Base-by-base conservation (phyloP, 2,113 vertebrate species). In the Geococcyx californianus region DNA sequence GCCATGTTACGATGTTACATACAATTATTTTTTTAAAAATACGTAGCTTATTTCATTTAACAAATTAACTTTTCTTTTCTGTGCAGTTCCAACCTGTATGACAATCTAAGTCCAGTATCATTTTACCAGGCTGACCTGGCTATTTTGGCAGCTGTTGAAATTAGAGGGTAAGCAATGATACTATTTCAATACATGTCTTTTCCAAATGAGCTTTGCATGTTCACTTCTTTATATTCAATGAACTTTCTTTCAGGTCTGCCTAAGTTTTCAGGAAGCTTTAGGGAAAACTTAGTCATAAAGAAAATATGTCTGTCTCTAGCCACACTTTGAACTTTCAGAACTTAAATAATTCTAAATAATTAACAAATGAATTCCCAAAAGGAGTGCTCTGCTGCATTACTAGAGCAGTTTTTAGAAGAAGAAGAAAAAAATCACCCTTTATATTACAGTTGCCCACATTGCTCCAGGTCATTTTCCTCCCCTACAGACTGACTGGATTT, bases 51-150 rank as follows among this genome's bases (percentile, higher is more conserved):
- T 73, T 77, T 34, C 1, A 49, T 67, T 64, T 47, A 70, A 74
- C 45, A 69, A 49, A 44, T 83, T 33, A 13, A 56, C 26, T 62
- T 75, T 62, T 42, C 2, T 89, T 95, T 95, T 94, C 58, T 79
- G 73, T 98, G 72, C 97, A 99, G 99, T 96, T 99, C 99, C 11
- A 99, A 99, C 93, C 98, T 99, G 93, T 99, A 98, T 84, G 96
- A 99, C 95, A 99, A 98, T 91, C 96, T 97, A 75, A 99, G 99
- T 94, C 98, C 98, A 19, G 84, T 98, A 76, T 97, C 98, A 3
- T 98, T 98, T 59, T 98, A 98, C n/a, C 72, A 98, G 95, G 99
- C 98, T 49, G 98, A 99, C 36, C 98, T 99, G 62, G 99, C 99
- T 13, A 98, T 99, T 82, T 97, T 97, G 54, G 98, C 99, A 69